Evolutionary conservation across 2,113 vertebrate genomes (phyloP).

Genomic region (pig (Sus scrofa)): T2T-Sscrofa CM000820.6:70705501-70706000

Average conservation of each 20-base stretch:
- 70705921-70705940: no score
- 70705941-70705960: no score
- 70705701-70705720: background rate
- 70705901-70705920: no score
- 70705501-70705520: constrained; percentile 70
- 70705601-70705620: background rate
- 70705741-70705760: background rate
- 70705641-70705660: background rate
- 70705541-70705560: constrained; percentile 82
- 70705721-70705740: background rate
- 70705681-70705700: background rate
- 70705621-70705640: background rate
- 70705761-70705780: background rate
- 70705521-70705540: constrained; percentile 68
- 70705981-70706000: no score
- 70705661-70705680: background rate
- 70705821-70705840: background rate
- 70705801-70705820: background rate
- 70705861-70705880: no score
- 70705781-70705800: background rate
- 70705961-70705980: no score
- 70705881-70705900: no score
- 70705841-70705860: background rate
- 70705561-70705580: constrained; percentile 54
- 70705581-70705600: background rate